Conservation (phyloP, 2,113 vertebrate species). For the Peromyscus californicus region DNA sequence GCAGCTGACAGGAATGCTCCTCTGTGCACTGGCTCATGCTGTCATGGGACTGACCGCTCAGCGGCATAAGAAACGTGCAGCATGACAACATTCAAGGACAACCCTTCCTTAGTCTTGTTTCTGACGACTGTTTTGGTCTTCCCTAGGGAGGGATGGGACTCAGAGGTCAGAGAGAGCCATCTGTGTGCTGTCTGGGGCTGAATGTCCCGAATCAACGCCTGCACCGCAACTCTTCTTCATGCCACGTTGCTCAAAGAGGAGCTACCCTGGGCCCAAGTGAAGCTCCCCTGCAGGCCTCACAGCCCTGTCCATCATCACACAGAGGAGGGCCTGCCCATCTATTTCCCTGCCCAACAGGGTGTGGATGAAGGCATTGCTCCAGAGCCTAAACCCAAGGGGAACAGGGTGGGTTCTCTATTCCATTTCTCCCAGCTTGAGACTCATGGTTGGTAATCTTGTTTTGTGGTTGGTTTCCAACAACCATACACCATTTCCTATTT, state of each 20-base stretch:
- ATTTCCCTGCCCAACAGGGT: rapidly evolving
- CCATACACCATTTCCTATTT: background rate
- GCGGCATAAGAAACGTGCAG: background rate
- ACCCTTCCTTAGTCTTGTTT: background rate
- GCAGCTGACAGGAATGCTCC: background rate
- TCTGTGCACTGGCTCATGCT: background rate
- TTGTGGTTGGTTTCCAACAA: background rate
- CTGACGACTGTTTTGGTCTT: background rate
- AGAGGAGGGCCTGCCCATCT: rapidly evolving
- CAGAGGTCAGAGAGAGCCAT: background rate
- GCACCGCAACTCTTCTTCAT: background rate
- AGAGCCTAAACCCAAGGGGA: background rate
- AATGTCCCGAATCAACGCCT: rapidly evolving
- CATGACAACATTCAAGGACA: background rate
- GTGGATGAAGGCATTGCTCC: background rate
- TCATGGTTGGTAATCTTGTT: background rate
- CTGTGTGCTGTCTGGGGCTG: no score
- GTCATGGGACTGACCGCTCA: background rate
- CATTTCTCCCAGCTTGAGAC: rapidly evolving
- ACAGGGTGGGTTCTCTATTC: background rate
- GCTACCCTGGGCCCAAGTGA: rapidly evolving
- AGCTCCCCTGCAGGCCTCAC: rapidly evolving
- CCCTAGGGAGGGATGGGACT: background rate
- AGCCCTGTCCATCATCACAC: rapidly evolving
- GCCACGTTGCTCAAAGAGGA: background rate